These are phyloP conservation scores for Galeopsomyia nigrocyanea DNA, from an alignment of 2,888 invertebrate genomes.

Conservation along the genomic window DNA sequence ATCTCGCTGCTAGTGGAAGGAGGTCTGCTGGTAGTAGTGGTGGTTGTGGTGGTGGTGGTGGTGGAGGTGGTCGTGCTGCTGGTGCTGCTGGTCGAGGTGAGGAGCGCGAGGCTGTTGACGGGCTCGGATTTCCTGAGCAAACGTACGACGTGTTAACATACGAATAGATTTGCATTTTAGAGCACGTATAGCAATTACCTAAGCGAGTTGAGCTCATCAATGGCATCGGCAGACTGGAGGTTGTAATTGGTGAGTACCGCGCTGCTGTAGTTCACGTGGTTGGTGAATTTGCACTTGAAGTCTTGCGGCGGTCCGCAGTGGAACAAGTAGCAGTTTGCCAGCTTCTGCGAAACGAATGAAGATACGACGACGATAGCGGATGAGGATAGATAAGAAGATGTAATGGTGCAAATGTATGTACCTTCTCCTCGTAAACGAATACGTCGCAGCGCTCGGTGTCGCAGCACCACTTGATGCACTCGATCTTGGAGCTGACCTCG, in stretches of 20 bases:
- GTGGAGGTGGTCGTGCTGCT: not conserved
- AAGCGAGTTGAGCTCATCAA: slow-evolving; percentile 79
- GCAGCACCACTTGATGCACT: slow-evolving; percentile 90
- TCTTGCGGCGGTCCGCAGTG: slow-evolving; percentile 91
- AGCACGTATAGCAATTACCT: slow-evolving; percentile 69
- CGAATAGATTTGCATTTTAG: not conserved
- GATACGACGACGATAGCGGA: not conserved
- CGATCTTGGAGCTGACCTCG: slow-evolving; percentile 83
- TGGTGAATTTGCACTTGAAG: slow-evolving; percentile 93
- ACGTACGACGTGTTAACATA: too few species aligned
- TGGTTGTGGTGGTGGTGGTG: not conserved
- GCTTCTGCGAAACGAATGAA: slow-evolving; percentile 74
- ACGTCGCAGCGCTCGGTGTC: slow-evolving; percentile 90
- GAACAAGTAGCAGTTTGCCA: slow-evolving; percentile 92
- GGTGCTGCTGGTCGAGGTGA: slow-evolving; percentile 26
- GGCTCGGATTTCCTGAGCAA: slow-evolving; percentile 22
- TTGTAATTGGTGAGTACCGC: slow-evolving; percentile 80
- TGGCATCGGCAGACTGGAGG: slow-evolving; percentile 69
- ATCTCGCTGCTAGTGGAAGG: not conserved
- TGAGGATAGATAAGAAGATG: not conserved
- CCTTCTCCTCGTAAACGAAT: slow-evolving; percentile 93
- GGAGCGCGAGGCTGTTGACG: not conserved
- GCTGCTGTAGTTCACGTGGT: slow-evolving; percentile 89
- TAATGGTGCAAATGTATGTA: slow-evolving; percentile 57
- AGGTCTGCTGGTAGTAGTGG: not conserved